These are phyloP conservation scores for Myripristis jacobus DNA, from an alignment of 2,797 vertebrate species.

Conservation along the genomic window DNA sequence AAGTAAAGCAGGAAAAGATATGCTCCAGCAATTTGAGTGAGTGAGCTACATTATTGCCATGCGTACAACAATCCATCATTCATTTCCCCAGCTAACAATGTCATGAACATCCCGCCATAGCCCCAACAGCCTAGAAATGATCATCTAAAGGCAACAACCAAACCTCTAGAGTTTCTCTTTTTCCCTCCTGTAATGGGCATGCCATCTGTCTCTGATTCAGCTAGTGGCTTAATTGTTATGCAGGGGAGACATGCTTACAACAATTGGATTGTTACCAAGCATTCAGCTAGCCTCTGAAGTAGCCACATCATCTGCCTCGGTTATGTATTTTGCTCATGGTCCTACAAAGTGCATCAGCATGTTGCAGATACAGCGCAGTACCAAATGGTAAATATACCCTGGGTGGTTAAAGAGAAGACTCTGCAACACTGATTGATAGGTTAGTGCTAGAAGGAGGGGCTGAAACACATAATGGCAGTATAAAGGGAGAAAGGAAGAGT, in stretches of 20 bases:
- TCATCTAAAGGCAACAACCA: constrained; percentile 46
- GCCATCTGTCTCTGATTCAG: constrained; percentile 77
- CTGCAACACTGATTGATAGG: constrained; percentile 22
- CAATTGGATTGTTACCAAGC: constrained; percentile 65
- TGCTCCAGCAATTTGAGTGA: constrained; percentile 23
- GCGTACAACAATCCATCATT: constrained; percentile 27
- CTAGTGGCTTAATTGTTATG: constrained; percentile 76
- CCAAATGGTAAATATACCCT: constrained; percentile 1
- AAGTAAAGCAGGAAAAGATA: constrained; percentile 14
- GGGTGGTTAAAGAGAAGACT: constrained; percentile 11
- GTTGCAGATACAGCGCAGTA: not conserved
- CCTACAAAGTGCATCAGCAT: constrained; percentile 9
- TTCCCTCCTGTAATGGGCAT: constrained; percentile 49
- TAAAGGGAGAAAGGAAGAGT: not conserved
- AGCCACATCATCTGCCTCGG: constrained; percentile 56
- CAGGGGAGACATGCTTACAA: constrained; percentile 68
- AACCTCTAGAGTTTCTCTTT: constrained; percentile 46
- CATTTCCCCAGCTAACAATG: constrained; percentile 30
- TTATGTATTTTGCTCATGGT: constrained; percentile 41
- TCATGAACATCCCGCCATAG: constrained; percentile 26
- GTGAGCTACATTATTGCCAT: constrained; percentile 4
- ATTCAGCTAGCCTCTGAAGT: constrained; percentile 59
- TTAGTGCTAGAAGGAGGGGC: constrained; percentile 8
- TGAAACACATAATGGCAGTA: not conserved
- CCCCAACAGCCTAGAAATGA: constrained; percentile 43